Percentiles rank a stretch among this genome's conserved stretches.
phyloP scores from a whole-genome alignment of 2,113 vertebrate species.

The Eulacestoma nigropectus region DNA sequence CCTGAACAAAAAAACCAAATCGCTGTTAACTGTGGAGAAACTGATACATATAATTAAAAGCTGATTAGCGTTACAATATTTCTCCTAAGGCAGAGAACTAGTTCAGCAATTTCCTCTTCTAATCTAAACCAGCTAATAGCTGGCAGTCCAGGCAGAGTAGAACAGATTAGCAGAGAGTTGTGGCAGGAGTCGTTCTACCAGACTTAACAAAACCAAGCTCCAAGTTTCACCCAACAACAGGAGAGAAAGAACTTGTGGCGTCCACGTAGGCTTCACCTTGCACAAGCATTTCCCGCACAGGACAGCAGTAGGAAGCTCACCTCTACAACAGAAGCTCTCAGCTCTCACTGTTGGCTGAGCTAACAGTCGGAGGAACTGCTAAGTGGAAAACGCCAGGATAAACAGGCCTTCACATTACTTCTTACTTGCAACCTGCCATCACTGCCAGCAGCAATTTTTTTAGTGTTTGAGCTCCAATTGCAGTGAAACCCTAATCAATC shows the following conservation, averaged over 20 bases:
- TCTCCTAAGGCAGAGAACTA: background rate
- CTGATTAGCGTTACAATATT: conserved; percentile 13
- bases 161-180: rapidly evolving
- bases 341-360: background rate
- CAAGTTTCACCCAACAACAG: background rate
- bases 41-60: conserved; percentile 7
- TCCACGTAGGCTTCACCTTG: rapidly evolving
- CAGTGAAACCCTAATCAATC: background rate
- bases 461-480: background rate
- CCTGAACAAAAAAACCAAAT: background rate
- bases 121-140: background rate
- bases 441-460: background rate
- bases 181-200: background rate
- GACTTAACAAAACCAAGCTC: background rate
- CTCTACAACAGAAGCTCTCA: background rate
- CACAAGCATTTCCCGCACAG: background rate
- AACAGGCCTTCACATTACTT: background rate
- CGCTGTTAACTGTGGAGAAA: background rate
- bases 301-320: background rate
- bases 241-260: background rate
- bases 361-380: background rate
- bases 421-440: background rate
- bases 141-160: background rate
- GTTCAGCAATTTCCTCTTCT: background rate
- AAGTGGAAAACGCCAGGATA: background rate